phyloP scores from a whole-genome alignment of 2,888 invertebrate genomes.

The Cistogaster globosa region DNA sequence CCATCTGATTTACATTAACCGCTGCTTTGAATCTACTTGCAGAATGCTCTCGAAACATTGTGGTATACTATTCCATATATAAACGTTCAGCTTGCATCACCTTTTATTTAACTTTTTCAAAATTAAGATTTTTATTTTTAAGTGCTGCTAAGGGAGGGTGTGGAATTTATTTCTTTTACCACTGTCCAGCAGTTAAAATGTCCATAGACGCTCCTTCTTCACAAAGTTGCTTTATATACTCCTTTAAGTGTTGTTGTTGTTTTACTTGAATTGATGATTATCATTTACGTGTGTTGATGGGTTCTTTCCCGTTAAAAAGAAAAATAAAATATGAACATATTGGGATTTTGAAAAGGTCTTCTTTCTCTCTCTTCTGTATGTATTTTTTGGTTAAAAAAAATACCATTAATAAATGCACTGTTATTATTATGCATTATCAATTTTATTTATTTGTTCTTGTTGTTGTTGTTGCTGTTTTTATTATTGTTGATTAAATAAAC shows the following conservation, averaged over 20 bases:
- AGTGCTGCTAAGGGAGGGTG: neutral
- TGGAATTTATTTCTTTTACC: neutral
- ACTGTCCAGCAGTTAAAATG: no score
- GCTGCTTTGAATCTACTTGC: no score
- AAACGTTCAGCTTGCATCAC: no score
- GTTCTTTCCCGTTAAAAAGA: slow-evolving; percentile 49
- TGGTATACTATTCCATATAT: no score
- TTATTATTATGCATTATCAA: slow-evolving; percentile 47
- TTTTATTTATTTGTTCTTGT: slow-evolving; percentile 34
- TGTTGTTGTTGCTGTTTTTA: slow-evolving; percentile 25
- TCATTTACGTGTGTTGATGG: slow-evolving; percentile 60
- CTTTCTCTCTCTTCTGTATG: neutral
- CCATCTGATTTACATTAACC: no score
- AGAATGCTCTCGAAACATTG: no score
- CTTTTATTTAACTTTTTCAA: neutral
- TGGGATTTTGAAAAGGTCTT: slow-evolving; percentile 40
- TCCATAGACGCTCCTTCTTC: slow-evolving; percentile 6
- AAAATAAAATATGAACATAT: slow-evolving; percentile 7
- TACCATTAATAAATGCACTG: slow-evolving; percentile 36
- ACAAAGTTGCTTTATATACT: neutral
- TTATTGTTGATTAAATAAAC: slow-evolving; percentile 65
- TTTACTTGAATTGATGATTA: slow-evolving; percentile 56
- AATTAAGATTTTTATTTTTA: no score
- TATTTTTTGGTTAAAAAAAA: neutral
- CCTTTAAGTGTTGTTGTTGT: slow-evolving; percentile 6